Evolutionary conservation across 2,113 vertebrate species (phyloP).

Genomic region (Tragulus kanchil): DNA sequence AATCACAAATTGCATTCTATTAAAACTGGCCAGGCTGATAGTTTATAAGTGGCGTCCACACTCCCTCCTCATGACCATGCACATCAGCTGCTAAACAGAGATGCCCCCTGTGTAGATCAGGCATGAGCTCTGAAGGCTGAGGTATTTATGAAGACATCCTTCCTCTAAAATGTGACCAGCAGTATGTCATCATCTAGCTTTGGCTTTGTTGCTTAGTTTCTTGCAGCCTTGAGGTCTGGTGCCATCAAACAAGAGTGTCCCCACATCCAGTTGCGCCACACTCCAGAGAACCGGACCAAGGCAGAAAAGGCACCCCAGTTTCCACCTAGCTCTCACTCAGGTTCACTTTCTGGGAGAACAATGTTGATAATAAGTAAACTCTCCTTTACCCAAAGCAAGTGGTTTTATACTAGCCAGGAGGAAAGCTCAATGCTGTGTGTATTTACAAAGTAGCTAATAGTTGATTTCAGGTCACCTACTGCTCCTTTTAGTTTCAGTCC

Average conservation of each 20-base stretch:
- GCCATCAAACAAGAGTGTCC: not conserved
- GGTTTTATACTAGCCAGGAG: not conserved
- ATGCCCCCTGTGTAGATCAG: not conserved
- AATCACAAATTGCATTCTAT: not conserved
- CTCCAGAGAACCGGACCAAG: not conserved
- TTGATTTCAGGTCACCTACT: not conserved
- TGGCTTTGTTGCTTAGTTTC: not conserved
- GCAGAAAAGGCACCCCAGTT: not conserved
- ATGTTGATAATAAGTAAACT: not conserved
- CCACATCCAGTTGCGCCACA: too few species aligned
- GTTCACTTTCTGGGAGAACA: not conserved
- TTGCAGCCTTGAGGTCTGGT: fast-evolving
- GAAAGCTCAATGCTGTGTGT: not conserved
- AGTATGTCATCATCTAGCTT: not conserved
- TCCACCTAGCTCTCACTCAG: not conserved
- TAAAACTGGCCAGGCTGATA: not conserved
- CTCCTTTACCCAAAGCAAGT: not conserved
- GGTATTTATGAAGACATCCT: not conserved
- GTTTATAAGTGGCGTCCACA: not conserved
- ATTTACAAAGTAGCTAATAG: not conserved
- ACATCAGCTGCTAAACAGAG: not conserved
- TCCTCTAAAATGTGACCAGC: not conserved
- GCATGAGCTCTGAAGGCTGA: not conserved
- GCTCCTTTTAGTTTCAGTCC: not conserved
- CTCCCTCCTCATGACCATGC: not conserved